These are phyloP conservation scores for Sebastes taczanowskii DNA, from an alignment of 2,797 vertebrate genomes.

Conservation along the genomic window DNA sequence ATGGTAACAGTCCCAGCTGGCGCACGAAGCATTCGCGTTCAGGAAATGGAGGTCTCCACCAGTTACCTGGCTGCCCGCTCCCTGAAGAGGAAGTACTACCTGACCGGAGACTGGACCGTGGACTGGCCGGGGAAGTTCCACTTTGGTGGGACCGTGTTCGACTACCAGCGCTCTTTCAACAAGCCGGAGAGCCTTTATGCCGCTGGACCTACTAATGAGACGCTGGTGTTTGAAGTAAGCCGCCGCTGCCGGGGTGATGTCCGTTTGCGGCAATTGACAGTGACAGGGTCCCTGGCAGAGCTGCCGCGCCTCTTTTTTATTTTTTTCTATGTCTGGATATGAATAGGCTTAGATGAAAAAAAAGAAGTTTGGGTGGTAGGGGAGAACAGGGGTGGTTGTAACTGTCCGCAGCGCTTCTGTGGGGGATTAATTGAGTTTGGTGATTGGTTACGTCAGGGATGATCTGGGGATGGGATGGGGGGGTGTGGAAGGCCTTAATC, in stretches of 20 bases:
- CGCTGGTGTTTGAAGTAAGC: conserved; percentile 97
- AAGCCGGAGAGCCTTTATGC: conserved; percentile 90
- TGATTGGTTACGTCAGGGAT: conserved; percentile 42
- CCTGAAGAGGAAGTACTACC: conserved; percentile 87
- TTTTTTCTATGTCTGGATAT: conserved; percentile 35
- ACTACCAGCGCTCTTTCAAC: conserved; percentile 91
- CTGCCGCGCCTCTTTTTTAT: conserved; percentile 21
- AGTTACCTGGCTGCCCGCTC: conserved; percentile 93
- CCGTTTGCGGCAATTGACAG: conserved; percentile 62
- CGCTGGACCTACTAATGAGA: conserved; percentile 94
- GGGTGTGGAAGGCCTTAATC: conserved; percentile 26
- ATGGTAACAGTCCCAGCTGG: conserved; percentile 91
- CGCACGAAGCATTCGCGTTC: conserved; percentile 87
- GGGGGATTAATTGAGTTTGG: conserved; percentile 66
- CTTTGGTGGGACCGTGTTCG: conserved; percentile 90
- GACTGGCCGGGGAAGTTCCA: conserved; percentile 96
- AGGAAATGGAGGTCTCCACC: conserved; percentile 89
- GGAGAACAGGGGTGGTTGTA: conserved; percentile 25
- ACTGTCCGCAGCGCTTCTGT: conserved; percentile 45
- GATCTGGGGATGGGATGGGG: conserved; percentile 41
- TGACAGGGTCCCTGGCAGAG: conserved; percentile 68
- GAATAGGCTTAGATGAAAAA: conserved; percentile 53
- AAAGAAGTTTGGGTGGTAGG: conserved; percentile 29
- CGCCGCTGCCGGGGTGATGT: conserved; percentile 52
- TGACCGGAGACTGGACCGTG: conserved; percentile 93